These are phyloP conservation scores for Myripristis jacobus DNA, from an alignment of 2,797 vertebrate species.

Conservation along the genomic window DNA sequence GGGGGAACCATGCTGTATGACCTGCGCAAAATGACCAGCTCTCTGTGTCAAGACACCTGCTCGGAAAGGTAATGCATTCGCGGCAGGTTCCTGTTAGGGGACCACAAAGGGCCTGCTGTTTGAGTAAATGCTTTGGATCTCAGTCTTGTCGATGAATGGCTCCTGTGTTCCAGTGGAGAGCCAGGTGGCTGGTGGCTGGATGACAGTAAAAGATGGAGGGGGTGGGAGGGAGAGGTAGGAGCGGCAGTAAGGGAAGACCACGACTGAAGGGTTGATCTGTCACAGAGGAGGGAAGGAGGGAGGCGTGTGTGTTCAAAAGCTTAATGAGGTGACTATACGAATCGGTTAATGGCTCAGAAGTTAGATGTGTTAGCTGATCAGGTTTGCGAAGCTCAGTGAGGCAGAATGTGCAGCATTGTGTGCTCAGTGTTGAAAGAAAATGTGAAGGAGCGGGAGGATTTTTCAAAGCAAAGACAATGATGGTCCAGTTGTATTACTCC, in stretches of 20 bases:
- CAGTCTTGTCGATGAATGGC: constrained; percentile 73
- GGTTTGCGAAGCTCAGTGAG: constrained; percentile 37
- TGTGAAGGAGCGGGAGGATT: constrained; percentile 23
- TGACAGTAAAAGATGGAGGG: constrained; percentile 72
- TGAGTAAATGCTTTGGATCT: constrained; percentile 69
- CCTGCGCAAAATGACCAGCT: constrained; percentile 94
- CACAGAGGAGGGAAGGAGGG: constrained; percentile 62
- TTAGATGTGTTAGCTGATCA: constrained; percentile 47
- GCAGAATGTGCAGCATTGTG: constrained; percentile 16
- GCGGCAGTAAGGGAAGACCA: constrained; percentile 44
- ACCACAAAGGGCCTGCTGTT: constrained; percentile 75
- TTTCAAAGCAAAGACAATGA: constrained; percentile 44
- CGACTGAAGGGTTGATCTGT: constrained; percentile 74
- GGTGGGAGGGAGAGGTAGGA: constrained; percentile 25
- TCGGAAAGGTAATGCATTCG: constrained; percentile 90
- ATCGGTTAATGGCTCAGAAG: constrained; percentile 60
- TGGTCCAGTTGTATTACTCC: constrained; percentile 57
- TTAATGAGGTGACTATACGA: constrained; percentile 67
- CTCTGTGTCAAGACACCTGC: constrained; percentile 95
- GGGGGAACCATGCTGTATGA: constrained; percentile 95
- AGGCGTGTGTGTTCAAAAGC: constrained; percentile 59
- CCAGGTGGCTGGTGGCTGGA: constrained; percentile 83
- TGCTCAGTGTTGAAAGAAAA: constrained; percentile 19
- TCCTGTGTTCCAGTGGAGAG: constrained; percentile 76
- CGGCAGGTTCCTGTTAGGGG: constrained; percentile 42